Evolutionary conservation across 1,140 invertebrate species (phyloP).

Genomic region (Euura lappo): DNA sequence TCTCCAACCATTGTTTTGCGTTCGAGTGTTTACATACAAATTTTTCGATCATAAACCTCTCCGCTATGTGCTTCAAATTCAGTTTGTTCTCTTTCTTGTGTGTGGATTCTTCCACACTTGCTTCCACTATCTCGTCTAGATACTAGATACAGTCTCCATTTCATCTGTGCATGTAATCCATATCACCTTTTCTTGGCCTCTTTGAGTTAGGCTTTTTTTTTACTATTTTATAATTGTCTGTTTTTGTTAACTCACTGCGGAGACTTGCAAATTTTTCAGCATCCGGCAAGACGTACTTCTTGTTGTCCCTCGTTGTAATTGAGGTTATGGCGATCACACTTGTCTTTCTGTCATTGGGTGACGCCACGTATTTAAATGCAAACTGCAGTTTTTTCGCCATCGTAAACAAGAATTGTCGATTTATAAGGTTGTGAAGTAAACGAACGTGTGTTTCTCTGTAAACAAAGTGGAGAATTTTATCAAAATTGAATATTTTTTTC

Average conservation of each 20-base stretch:
- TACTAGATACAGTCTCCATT: constrained; percentile 8
- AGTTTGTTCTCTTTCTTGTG: constrained; percentile 8
- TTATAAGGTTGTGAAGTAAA: too few species aligned
- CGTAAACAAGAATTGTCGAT: constrained; percentile 27
- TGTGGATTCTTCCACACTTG: background rate
- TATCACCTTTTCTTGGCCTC: constrained; percentile 26
- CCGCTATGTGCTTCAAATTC: background rate
- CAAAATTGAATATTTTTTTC: too few species aligned
- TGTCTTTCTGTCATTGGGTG: constrained; percentile 28
- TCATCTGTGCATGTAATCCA: constrained; percentile 29
- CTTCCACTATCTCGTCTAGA: constrained; percentile 14
- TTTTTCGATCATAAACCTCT: constrained; percentile 17
- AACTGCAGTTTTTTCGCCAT: constrained; percentile 25
- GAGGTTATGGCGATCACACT: constrained; percentile 26
- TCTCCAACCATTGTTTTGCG: constrained; percentile 18
- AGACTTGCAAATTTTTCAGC: constrained; percentile 14
- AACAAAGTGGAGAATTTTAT: too few species aligned
- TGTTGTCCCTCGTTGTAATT: constrained; percentile 28
- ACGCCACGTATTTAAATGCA: constrained; percentile 26
- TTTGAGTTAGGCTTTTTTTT: constrained; percentile 29
- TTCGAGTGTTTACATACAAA: constrained; percentile 18
- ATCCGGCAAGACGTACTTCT: constrained; percentile 26
- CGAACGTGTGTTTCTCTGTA: too few species aligned
- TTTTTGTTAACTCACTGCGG: constrained; percentile 24
- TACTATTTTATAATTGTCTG: constrained; percentile 25